Evolutionary conservation across 2,888 invertebrate species (phyloP).

Genomic region (Lycaena phlaeas): DNA sequence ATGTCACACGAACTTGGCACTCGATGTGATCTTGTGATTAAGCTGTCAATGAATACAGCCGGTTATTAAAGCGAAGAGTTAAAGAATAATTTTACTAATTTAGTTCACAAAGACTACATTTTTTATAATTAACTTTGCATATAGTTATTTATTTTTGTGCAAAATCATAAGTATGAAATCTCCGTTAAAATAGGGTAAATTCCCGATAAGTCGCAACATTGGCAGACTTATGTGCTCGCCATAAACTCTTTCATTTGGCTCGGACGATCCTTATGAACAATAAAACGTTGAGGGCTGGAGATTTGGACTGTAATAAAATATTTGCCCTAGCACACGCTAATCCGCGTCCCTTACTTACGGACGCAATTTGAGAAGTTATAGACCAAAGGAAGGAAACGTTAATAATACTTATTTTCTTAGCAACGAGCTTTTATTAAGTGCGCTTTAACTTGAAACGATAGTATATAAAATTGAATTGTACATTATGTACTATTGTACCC

Average conservation of each 20-base stretch:
- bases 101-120: too few relatives aligned
- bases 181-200: conserved; percentile 29
- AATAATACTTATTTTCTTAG: conserved; percentile 13
- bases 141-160: neutral
- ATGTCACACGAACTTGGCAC: conserved; percentile 8
- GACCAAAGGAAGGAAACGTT: conserved; percentile 28
- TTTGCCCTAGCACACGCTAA: conserved; percentile 71
- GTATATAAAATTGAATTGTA: too few relatives aligned
- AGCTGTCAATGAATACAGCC: conserved; percentile 2
- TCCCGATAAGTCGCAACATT: conserved; percentile 50
- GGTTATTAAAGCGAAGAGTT: neutral
- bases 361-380: conserved; percentile 70
- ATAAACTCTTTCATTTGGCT: conserved; percentile 73
- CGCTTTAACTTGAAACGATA: too few relatives aligned
- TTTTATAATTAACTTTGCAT: neutral
- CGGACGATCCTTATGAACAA: conserved; percentile 73
- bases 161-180: conserved; percentile 15
- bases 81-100: too few relatives aligned
- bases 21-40: conserved; percentile 5
- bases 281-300: conserved; percentile 72
- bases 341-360: conserved; percentile 67
- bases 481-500: too few relatives aligned
- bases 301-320: conserved; percentile 73
- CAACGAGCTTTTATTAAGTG: neutral
- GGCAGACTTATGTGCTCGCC: conserved; percentile 61